Evolutionary conservation across 2,888 invertebrate species (phyloP), one percentile per base, ranked within the genome.

Genomic region (Penaeus monodon): DNA sequence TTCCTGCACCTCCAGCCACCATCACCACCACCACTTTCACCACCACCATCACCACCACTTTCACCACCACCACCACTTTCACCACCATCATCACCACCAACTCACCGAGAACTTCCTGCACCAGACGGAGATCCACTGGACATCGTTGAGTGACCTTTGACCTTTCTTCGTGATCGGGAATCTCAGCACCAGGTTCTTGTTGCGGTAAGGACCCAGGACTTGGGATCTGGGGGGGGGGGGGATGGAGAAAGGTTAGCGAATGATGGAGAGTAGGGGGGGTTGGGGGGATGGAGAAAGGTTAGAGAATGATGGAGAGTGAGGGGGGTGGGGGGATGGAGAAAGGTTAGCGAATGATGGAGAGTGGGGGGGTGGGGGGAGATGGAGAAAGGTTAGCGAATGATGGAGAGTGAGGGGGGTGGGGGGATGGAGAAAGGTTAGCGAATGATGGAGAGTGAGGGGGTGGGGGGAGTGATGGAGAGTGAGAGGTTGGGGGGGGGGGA

Each of bases 121-220:
- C 97, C 97, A 98, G 78, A 98, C 96, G 90, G 97, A 96, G 91
- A 98, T 94, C 97, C 97, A 98, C 93, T 95, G 95, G 93, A 97
- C 96, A 93, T 98, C 97, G 91, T 95, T 94, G 64, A 89, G 83
- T 17, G 88, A 88, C 10, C 89, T 33, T 33, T 89, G 89, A 12
- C 89, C 89, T 20, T 88, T 89, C 79, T 88, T 88, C 44, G 89
- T 89, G 20, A 88, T 33, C 29, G 89, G 89, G 85, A 89, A 89
- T 12, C 63, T 73, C 27, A 89, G 66, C 2, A 88, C 65, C 8
- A 89, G 33, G 65, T 89, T 86, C 20, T 70, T 63, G 44, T 73
- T 85, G 7, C 76, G 63, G 89, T 89, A 89, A 2, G 89, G 89
- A 1, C 89, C 89, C n/a, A 89, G 57, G 22, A 87, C 86, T n/a